Evolutionary conservation across 2,888 invertebrate genomes (phyloP).

Genomic region (Agrotis puta): DNA sequence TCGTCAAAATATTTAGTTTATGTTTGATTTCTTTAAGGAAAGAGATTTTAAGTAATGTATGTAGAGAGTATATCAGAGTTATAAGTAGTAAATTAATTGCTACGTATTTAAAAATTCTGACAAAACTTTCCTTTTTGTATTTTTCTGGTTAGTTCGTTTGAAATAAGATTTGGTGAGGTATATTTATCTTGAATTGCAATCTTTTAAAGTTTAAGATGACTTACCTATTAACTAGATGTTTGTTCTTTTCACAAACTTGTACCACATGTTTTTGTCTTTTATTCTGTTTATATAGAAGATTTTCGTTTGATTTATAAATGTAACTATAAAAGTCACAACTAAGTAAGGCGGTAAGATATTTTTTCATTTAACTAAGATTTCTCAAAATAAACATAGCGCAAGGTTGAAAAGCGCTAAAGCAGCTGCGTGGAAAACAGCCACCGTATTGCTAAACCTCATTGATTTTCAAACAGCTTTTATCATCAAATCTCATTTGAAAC

Average conservation of each 20-base stretch:
- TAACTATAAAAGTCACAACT: not conserved
- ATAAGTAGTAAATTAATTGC: conserved; percentile 75
- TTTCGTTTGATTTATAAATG: not conserved
- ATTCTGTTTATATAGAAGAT: too few species aligned
- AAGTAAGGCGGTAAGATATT: not conserved
- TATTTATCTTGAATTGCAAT: not conserved
- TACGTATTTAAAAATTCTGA: conserved; percentile 35
- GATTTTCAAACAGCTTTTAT: conserved; percentile 83
- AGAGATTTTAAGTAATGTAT: conserved; percentile 62
- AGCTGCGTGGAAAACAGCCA: conserved; percentile 64
- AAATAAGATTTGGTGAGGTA: not conserved
- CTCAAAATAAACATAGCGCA: not conserved
- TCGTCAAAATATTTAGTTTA: too few species aligned
- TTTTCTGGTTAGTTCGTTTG: not conserved
- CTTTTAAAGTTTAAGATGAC: not conserved
- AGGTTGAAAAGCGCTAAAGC: conserved; percentile 72
- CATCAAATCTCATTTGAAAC: conserved; percentile 77
- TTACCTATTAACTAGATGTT: too few species aligned
- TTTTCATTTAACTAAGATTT: not conserved
- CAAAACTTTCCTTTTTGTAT: not conserved
- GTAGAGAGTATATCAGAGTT: conserved; percentile 68
- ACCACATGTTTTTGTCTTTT: not conserved
- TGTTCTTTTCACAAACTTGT: too few species aligned
- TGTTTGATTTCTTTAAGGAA: conserved; percentile 33
- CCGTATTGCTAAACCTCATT: conserved; percentile 84